A percentile compares a stretch with the other conserved stretches of the same genome.
Evolutionary conservation across 2,888 invertebrate genomes (phyloP).

Genomic region (Odontomyia ornata): DNA sequence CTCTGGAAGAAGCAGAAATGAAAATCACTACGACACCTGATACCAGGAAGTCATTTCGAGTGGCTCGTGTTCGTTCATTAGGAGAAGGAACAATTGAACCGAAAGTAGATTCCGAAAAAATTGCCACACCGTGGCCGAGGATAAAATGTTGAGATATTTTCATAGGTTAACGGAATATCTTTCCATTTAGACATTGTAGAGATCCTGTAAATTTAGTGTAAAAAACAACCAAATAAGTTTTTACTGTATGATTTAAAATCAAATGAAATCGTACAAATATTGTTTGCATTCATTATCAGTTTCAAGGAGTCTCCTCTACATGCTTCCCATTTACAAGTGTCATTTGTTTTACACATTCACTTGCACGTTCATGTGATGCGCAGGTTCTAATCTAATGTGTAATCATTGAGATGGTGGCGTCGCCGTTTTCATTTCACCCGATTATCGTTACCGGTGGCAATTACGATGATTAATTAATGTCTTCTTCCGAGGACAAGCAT

Average conservation of each 20-base stretch:
- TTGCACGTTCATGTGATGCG: not conserved
- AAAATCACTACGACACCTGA: not conserved
- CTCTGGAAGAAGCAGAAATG: not conserved
- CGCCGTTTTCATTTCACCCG: slow-evolving; percentile 29
- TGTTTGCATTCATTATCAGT: not conserved
- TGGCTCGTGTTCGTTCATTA: slow-evolving; percentile 31
- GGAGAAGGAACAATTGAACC: too few relatives aligned
- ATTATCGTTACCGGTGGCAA: slow-evolving; percentile 44
- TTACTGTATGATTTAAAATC: too few relatives aligned
- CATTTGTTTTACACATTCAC: slow-evolving; percentile 26
- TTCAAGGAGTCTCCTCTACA: not conserved
- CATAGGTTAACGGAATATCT: too few relatives aligned
- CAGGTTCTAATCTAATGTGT: slow-evolving; percentile 12
- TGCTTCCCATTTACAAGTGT: slow-evolving; percentile 29
- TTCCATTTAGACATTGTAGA: too few relatives aligned
- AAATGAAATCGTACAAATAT: not conserved
- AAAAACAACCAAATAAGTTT: too few relatives aligned
- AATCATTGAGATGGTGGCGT: slow-evolving; percentile 18
- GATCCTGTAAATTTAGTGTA: too few relatives aligned
- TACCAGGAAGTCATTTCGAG: slow-evolving; percentile 32
- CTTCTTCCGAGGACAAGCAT: slow-evolving; percentile 40
- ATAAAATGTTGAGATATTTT: not conserved
- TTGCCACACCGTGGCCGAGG: not conserved
- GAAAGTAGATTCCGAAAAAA: not conserved
- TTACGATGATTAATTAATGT: slow-evolving; percentile 45